These are phyloP conservation scores for Zygothrica quintamaculata DNA, from an alignment of 2,888 invertebrate genomes.

Conservation along the genomic window DNA sequence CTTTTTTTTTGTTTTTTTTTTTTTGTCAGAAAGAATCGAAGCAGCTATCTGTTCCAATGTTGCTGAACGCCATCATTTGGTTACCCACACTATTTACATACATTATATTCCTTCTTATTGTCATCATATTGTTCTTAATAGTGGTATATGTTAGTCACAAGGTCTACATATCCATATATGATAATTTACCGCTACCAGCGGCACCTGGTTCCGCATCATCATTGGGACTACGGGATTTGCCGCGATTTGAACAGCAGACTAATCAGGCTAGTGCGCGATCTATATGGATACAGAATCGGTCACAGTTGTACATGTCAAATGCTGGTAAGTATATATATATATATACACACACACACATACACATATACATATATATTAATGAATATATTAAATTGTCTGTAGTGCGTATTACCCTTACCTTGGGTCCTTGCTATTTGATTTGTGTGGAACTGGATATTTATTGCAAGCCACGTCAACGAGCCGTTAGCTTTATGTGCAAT, in stretches of 20 bases:
- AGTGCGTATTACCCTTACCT: constrained; percentile 64
- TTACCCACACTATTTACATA: constrained; percentile 84
- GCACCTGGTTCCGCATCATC: constrained; percentile 37
- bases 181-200: constrained; percentile 75
- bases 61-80: constrained; percentile 82
- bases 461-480: constrained; percentile 23
- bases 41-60: constrained; percentile 52
- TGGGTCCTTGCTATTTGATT: constrained; percentile 77
- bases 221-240: neutral
- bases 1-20: too few species aligned
- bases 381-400: neutral
- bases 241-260: constrained; percentile 21
- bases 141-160: constrained; percentile 83
- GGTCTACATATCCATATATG: constrained; percentile 81
- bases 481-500: constrained; percentile 56
- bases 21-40: constrained; percentile 20
- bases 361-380: neutral
- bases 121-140: constrained; percentile 82
- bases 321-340: constrained; percentile 50
- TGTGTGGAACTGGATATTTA: constrained; percentile 60
- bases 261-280: constrained; percentile 49
- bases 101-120: constrained; percentile 78
- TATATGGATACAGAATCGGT: constrained; percentile 62
- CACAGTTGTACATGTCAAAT: constrained; percentile 45
- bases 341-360: neutral